Base-by-base conservation (phyloP, 2,113 vertebrate genomes). In the Osmerus eperlanus region DNA sequence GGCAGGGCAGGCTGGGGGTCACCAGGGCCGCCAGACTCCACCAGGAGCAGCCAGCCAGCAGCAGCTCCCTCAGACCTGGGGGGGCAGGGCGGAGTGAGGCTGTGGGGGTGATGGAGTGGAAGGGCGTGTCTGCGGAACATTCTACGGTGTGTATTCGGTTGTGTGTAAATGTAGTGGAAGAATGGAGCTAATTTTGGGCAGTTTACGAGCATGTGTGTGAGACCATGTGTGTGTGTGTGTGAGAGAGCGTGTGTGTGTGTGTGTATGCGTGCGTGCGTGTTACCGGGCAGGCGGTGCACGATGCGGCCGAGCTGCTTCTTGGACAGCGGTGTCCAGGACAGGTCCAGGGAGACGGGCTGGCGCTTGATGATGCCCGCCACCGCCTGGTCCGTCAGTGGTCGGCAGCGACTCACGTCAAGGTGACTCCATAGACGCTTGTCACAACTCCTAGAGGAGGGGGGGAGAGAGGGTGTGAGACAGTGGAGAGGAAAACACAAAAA, bases 251-350 rank as follows among this genome's bases (percentile, higher is more conserved):
- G 12, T 61, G 59, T 13, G 23, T 3, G 23, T 28, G 19, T 3
- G 59, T 13, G 23, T 3, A 8, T 28, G 19, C 0, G 59, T 61
- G 28, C 18, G 21, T 18, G 32, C 16, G 9, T 15, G n/a, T 68
- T 64, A 64, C 62, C 62, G 15, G 96, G 94, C 14, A 99, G 91
- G 78, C 96, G 93, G 81, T 94, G 95, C 85, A 98, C 94, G 0
- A 99, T 93, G 92, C 96, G 99, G 3, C 93, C 95, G 51, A 99
- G 94, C 84, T 99, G 97, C 74, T 97, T 98, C 88, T 96, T 98
- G 81, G 97, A 97, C 80, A 98, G 91, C 19, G 96, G 95, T 66
- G 96, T 98, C 97, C 97, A 99, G 81, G 96, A 98, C 76, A 99
- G 94, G 87, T 99, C 96, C 0, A 99, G 94, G 68, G 93, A 94